Evolutionary conservation across 2,888 invertebrate genomes (phyloP).

Genomic region (Onthophagus sagittarius): DNA sequence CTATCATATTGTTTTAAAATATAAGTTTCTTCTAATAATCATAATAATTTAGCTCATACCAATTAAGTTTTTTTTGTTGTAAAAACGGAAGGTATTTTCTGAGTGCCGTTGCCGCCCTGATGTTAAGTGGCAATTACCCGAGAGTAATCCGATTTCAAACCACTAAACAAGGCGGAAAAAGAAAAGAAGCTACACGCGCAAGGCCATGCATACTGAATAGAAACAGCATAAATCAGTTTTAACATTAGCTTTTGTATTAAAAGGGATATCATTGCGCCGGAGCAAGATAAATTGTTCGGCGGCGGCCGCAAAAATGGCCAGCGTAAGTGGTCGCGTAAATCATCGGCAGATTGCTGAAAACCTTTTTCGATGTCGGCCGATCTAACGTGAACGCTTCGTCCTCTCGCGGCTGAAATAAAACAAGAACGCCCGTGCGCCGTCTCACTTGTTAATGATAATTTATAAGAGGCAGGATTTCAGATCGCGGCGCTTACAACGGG

Average conservation of each 20-base stretch:
- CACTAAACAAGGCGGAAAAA: neutral
- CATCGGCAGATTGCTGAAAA: conserved; percentile 28
- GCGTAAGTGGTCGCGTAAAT: conserved; percentile 30
- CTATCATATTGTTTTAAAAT: no score
- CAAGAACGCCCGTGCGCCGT: conserved; percentile 16
- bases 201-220: conserved; percentile 25
- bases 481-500: conserved; percentile 25
- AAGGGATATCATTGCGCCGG: conserved; percentile 26
- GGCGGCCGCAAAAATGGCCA: conserved; percentile 24
- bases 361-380: conserved; percentile 22
- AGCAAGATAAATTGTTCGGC: conserved; percentile 26
- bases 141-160: neutral
- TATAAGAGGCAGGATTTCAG: conserved; percentile 27
- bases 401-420: conserved; percentile 9
- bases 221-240: conserved; percentile 29
- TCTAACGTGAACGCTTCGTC: conserved; percentile 24
- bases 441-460: conserved; percentile 31
- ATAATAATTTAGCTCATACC: neutral
- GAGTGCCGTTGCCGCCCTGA: neutral
- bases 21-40: neutral
- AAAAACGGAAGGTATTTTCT: neutral
- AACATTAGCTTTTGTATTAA: conserved; percentile 30
- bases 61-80: neutral
- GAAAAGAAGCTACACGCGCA: neutral
- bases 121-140: neutral